Evolutionary conservation across 2,888 invertebrate species (phyloP).

Genomic region (Drosophila ochracea): DNA sequence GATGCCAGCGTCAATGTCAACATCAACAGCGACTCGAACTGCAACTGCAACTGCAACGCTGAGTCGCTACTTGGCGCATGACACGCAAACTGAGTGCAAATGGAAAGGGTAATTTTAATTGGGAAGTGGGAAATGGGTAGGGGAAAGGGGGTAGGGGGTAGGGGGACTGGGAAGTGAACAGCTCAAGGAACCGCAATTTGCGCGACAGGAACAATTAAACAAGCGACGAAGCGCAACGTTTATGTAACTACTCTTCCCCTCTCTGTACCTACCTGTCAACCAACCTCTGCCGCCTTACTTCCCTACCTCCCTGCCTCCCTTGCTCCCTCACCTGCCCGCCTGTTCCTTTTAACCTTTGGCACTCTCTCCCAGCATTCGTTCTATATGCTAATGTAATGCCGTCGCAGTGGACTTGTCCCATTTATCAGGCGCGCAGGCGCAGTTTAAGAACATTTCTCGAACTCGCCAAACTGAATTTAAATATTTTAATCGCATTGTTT

Average conservation of each 20-base stretch:
- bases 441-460: conserved; percentile 54
- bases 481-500: conserved; percentile 77
- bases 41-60: conserved; percentile 9
- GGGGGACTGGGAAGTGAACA: conserved; percentile 18
- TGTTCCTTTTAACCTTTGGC: background rate
- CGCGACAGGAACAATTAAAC: conserved; percentile 76
- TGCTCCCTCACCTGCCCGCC: background rate
- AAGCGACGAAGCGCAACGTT: conserved; percentile 70
- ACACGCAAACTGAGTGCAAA: conserved; percentile 38
- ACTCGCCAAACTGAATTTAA: conserved; percentile 69
- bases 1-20: conserved; percentile 10
- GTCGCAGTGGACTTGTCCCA: conserved; percentile 68
- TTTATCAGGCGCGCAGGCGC: conserved; percentile 77
- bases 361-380: conserved; percentile 41
- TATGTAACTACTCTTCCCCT: conserved; percentile 9
- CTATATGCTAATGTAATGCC: conserved; percentile 62
- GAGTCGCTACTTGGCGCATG: conserved; percentile 25
- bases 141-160: too few relatives aligned
- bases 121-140: background rate
- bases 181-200: conserved; percentile 64
- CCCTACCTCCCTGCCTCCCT: background rate
- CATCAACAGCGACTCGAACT: conserved; percentile 12
- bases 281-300: background rate
- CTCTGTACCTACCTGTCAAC: background rate
- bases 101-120: background rate